These are phyloP conservation scores for Drosophila dunni DNA, from an alignment of 1,140 invertebrate species.

Conservation along the genomic window DNA sequence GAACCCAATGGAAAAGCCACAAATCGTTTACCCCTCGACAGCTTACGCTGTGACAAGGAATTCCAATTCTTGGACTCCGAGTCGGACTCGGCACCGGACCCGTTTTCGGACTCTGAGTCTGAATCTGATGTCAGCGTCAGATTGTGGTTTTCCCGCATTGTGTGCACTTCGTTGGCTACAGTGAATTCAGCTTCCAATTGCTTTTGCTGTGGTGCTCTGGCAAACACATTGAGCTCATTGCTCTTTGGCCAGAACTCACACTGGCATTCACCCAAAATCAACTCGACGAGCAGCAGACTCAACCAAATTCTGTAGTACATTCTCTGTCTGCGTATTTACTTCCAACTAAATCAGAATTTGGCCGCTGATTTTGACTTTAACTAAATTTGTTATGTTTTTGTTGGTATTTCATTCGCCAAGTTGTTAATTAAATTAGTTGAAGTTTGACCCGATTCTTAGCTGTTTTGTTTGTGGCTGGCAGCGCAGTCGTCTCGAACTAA, in stretches of 20 bases:
- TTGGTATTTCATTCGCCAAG: constrained; percentile 33
- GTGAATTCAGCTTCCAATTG: constrained; percentile 5
- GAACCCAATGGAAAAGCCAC: constrained; percentile 84
- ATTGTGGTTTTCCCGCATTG: constrained; percentile 51
- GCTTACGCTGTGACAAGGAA: constrained; percentile 57
- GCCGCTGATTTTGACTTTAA: constrained; percentile 37
- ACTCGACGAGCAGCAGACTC: constrained; percentile 13
- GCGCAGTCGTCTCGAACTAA: constrained; percentile 36
- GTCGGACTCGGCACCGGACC: too few species aligned
- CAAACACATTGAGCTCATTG: constrained; percentile 46
- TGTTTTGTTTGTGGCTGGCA: not conserved
- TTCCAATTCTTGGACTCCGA: too few species aligned
- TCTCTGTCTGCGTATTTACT: constrained; percentile 30
- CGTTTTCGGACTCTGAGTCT: not conserved
- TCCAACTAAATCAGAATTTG: constrained; percentile 61
- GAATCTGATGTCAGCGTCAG: constrained; percentile 52
- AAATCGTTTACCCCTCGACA: constrained; percentile 82
- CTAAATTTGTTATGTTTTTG: constrained; percentile 8
- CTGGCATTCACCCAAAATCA: constrained; percentile 53
- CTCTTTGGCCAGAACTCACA: constrained; percentile 19
- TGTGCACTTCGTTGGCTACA: constrained; percentile 28
- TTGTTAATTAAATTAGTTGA: constrained; percentile 72
- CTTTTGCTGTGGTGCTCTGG: constrained; percentile 3
- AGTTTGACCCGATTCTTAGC: constrained; percentile 44
- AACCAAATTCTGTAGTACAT: constrained; percentile 58